These are phyloP conservation scores for Metopia argyrocephala DNA, from an alignment of 2,888 invertebrate genomes.

Conservation along the genomic window DNA sequence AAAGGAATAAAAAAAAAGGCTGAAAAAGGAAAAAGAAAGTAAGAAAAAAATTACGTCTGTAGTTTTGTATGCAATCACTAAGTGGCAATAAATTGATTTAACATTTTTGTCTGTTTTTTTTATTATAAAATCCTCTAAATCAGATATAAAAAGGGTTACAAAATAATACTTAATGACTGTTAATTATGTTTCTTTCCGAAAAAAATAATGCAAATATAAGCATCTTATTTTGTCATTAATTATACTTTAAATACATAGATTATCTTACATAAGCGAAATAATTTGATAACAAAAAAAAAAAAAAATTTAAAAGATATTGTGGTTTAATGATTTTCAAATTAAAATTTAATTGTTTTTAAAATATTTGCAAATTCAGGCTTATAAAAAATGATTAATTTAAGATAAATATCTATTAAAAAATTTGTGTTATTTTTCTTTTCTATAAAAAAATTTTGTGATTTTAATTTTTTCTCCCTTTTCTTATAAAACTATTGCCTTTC, in stretches of 20 bases:
- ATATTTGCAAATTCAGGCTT: too few species aligned
- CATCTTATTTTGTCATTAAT: neutral
- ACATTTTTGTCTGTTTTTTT: slow-evolving; percentile 36
- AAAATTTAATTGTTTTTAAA: too few species aligned
- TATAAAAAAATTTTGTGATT: too few species aligned
- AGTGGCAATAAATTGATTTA: slow-evolving; percentile 35
- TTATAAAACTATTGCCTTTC: too few species aligned
- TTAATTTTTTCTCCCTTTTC: too few species aligned
- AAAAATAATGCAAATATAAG: slow-evolving; percentile 1
- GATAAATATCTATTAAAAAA: too few species aligned
- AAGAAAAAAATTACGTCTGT: slow-evolving; percentile 36
- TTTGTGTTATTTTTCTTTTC: too few species aligned
- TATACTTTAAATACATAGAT: too few species aligned
- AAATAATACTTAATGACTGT: slow-evolving; percentile 17
- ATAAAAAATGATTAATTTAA: too few species aligned
- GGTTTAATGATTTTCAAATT: too few species aligned
- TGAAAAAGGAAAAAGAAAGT: neutral
- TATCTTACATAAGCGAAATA: slow-evolving; percentile 22
- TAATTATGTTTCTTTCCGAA: too few species aligned
- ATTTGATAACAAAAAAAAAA: neutral
- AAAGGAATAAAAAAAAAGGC: neutral
- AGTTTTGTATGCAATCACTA: slow-evolving; percentile 35
- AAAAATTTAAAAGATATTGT: too few species aligned
- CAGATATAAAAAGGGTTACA: slow-evolving; percentile 32
- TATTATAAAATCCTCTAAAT: slow-evolving; percentile 29